These are phyloP conservation scores for Phaethon lepturus DNA, from an alignment of 2,113 vertebrate genomes.

Conservation along the genomic window DNA sequence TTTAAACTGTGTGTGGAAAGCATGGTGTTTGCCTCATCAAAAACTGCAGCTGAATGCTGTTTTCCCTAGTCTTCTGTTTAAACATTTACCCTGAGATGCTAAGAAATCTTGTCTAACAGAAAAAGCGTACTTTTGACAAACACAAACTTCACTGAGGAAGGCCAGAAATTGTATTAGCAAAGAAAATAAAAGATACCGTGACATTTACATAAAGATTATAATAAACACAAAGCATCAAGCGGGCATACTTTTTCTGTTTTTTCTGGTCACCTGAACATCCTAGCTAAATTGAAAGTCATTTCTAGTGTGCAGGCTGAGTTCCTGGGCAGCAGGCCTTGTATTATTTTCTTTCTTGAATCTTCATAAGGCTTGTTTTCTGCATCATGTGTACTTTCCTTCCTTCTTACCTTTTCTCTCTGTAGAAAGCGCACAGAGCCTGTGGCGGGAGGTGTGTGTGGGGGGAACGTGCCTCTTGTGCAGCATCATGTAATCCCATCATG, in stretches of 20 bases:
- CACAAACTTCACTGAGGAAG: constrained; percentile 22
- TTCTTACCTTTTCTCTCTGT: not conserved
- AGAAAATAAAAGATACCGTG: constrained; percentile 51
- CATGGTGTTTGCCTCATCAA: not conserved
- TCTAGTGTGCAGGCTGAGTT: constrained; percentile 18
- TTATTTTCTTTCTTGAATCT: constrained; percentile 33
- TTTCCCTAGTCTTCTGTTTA: constrained; percentile 36
- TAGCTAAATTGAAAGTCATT: constrained; percentile 47
- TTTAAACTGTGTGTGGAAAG: constrained; percentile 13
- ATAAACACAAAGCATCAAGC: constrained; percentile 3
- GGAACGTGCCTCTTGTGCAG: constrained; percentile 61
- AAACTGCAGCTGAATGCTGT: not conserved
- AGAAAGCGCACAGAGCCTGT: constrained; percentile 73
- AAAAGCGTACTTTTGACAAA: constrained; percentile 61
- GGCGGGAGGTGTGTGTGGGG: rapidly evolving
- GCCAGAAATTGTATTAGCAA: constrained; percentile 13
- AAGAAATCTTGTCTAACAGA: constrained; percentile 36
- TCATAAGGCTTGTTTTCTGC: constrained; percentile 39
- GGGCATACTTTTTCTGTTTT: not conserved
- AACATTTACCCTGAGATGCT: constrained; percentile 53
- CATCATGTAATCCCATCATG: constrained; percentile 63
- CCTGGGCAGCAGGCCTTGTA: not conserved
- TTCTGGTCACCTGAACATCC: not conserved
- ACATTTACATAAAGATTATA: constrained; percentile 22
- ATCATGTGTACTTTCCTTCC: constrained; percentile 32